Percentiles rank a stretch among this genome's conserved stretches.
Evolutionary conservation across 2,797 vertebrate species (phyloP).

Genomic region (Coranthus polyacanthus): DNA sequence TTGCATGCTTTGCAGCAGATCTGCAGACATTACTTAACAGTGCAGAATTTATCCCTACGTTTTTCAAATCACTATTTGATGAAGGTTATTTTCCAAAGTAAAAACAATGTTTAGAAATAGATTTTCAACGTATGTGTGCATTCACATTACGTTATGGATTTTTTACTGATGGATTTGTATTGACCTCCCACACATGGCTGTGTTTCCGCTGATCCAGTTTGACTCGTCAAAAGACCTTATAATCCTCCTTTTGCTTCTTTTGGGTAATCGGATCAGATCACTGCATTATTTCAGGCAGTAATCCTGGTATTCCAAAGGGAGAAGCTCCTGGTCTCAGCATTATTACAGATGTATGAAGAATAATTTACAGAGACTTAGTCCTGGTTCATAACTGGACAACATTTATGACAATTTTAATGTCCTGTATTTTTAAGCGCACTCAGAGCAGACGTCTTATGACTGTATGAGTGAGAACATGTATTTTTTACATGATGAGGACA

Average conservation of each 20-base stretch:
- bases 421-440: no score
- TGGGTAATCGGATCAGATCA: slow-evolving; percentile 11
- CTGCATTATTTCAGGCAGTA: slow-evolving; percentile 30
- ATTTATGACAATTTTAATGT: slow-evolving; percentile 1
- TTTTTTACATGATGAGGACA: no score
- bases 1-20: no score
- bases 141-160: background rate
- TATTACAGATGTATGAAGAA: slow-evolving; percentile 16
- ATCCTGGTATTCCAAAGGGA: slow-evolving; percentile 27
- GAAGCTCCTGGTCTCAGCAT: slow-evolving; percentile 9
- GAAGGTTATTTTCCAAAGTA: no score
- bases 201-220: slow-evolving; percentile 25
- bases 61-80: no score
- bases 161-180: slow-evolving; percentile 1
- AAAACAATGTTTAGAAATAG: no score
- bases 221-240: slow-evolving; percentile 20
- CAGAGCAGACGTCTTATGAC: background rate
- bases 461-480: no score
- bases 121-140: background rate
- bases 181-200: slow-evolving; percentile 1
- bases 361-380: no score
- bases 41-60: no score
- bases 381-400: no score
- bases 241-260: slow-evolving; percentile 36
- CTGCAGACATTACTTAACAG: no score